Percentiles rank a stretch among this genome's conserved stretches.
phyloP scores from a whole-genome alignment of 2,797 vertebrate species.

The Picus viridis region DNA sequence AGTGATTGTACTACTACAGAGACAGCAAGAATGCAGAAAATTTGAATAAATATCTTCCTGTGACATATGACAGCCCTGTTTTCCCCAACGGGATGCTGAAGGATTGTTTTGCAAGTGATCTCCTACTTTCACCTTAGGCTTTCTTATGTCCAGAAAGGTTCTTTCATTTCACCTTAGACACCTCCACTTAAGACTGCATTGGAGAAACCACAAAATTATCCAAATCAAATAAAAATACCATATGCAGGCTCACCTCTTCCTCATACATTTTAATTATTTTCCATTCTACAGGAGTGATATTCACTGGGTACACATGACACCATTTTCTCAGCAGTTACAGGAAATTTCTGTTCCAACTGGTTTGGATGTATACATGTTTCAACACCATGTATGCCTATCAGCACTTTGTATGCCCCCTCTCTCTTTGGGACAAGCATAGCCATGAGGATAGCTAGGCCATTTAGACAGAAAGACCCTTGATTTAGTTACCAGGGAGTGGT shows the following conservation, averaged over 20 bases:
- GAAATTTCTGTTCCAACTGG: background rate
- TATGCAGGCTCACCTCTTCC: background rate
- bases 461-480: background rate
- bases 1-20: background rate
- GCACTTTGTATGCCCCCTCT: background rate
- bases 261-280: background rate
- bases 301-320: background rate
- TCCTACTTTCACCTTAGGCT: background rate
- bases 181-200: background rate
- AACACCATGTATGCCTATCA: background rate
- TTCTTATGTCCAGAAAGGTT: background rate
- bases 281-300: background rate
- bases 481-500: background rate
- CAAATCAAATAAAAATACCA: rapidly evolving
- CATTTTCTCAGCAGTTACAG: background rate
- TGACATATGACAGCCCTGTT: background rate
- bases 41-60: background rate
- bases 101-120: background rate
- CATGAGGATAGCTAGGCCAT: background rate
- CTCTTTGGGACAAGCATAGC: background rate
- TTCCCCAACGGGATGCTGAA: background rate
- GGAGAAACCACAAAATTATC: background rate
- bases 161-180: background rate
- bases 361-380: background rate
- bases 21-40: background rate